Conservation (phyloP, 2,113 vertebrate genomes). For the Eulacestoma nigropectus region DNA sequence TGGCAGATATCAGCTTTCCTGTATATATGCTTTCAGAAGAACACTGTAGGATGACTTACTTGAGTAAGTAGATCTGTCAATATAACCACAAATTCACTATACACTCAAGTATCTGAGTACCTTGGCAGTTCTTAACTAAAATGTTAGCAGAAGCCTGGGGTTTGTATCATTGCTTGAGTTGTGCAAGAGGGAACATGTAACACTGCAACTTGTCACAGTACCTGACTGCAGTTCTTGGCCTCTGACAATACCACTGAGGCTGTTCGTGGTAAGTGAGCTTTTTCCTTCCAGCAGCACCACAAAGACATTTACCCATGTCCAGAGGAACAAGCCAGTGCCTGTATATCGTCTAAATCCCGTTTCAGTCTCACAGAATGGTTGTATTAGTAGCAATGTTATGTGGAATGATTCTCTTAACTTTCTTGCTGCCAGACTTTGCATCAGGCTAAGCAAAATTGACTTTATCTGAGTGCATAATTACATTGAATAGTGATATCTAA, state of each 20-base stretch:
- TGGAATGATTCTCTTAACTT: background rate
- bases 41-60: background rate
- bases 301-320: background rate
- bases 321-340: background rate
- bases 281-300: background rate
- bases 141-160: background rate
- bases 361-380: background rate
- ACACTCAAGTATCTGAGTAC: background rate
- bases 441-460: background rate
- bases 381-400: background rate
- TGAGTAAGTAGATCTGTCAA: background rate
- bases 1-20: background rate
- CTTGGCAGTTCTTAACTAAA: background rate
- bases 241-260: background rate
- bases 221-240: background rate
- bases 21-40: background rate
- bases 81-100: background rate
- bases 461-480: background rate
- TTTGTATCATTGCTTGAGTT: background rate
- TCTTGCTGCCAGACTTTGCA: background rate
- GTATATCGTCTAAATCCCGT: background rate
- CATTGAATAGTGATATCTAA: background rate
- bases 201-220: background rate
- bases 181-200: background rate
- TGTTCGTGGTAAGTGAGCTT: background rate